phyloP scores from a whole-genome alignment of 2,888 invertebrate species.

The Agrochola litura region DNA sequence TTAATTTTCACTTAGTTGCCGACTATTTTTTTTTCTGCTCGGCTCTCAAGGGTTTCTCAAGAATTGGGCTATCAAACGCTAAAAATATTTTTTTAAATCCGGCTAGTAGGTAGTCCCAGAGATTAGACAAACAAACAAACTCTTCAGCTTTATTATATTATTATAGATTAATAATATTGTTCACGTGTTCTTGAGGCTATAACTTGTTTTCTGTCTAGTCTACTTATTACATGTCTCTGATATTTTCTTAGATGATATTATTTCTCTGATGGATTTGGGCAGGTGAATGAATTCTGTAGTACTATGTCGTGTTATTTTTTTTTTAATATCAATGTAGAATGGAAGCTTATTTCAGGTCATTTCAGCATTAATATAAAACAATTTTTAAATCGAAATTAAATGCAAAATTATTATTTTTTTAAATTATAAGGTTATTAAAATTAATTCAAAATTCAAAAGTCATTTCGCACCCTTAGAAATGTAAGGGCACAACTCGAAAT shows the following conservation, averaged over 20 bases:
- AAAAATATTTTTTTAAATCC: background rate
- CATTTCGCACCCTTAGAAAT: too few relatives aligned
- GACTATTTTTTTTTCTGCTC: background rate
- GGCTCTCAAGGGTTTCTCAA: background rate
- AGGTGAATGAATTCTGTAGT: background rate
- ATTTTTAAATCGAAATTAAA: too few relatives aligned
- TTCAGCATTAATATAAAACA: background rate
- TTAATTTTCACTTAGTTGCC: background rate
- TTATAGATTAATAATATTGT: conserved; percentile 8
- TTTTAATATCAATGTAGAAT: background rate
- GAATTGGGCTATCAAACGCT: background rate
- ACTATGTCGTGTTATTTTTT: background rate
- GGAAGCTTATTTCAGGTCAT: background rate
- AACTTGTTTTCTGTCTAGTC: background rate
- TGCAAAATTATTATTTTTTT: too few relatives aligned
- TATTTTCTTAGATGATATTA: conserved; percentile 20
- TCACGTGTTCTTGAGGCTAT: conserved; percentile 10
- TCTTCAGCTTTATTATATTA: background rate
- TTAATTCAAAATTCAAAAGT: too few relatives aligned
- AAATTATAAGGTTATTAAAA: too few relatives aligned
- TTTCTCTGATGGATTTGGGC: background rate
- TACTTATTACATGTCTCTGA: conserved; percentile 2
- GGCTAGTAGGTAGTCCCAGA: too few relatives aligned
- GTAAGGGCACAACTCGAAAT: too few relatives aligned
- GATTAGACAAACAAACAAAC: background rate